Base-by-base conservation (phyloP, 2,797 vertebrate genomes). In the Otolemur crassicaudatus region DNA sequence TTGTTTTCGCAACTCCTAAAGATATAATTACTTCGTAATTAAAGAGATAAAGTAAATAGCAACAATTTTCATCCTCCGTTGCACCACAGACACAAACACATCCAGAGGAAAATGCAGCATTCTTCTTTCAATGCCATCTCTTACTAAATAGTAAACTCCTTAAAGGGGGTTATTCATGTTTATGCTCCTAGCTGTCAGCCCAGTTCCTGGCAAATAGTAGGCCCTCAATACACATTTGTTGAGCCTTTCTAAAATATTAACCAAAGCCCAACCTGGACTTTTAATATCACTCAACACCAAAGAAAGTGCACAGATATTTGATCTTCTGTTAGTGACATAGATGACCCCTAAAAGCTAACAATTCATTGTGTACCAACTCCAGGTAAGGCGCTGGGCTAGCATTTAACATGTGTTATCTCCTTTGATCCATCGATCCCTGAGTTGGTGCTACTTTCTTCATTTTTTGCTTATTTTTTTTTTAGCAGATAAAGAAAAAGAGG, bases 201-300 rank as follows among this genome's bases (percentile, higher is more conserved):
- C 19, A 53, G 34, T 86, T n/a, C 25, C 56, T 86, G 53, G 29
- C 53, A 92, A 94, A 90, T n/a, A 75, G 76, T 70, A 70, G 23
- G 14, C 63, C 56, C 46, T 92, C 91, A 60, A 67, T 77, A 91
- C 91, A 77, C 79, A 93, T 87, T 72, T 85, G 53, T 88, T 77
- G 69, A 83, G 58, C 58, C n/a, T 94, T 93, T 79, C 58, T 89
- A 94, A 95, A 91, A 94, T 94, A 93, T 91, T 91, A 72, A 81
- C 72, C 67, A 69, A 46, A 34, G 58, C 43, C 34, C 86, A 63
- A 67, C 61, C 72, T 16, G 23, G 31, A 90, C 81, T 94, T 95
- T 89, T 94, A 63, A 58, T 94, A 80, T 65, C 77, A 60, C 27
- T 79, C 43, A 43, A 16, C 75, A 40, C 4, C 1, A 3, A 92